Evolutionary conservation across 2,797 vertebrate species (phyloP).

Genomic region (Poecilia velifera): DNA sequence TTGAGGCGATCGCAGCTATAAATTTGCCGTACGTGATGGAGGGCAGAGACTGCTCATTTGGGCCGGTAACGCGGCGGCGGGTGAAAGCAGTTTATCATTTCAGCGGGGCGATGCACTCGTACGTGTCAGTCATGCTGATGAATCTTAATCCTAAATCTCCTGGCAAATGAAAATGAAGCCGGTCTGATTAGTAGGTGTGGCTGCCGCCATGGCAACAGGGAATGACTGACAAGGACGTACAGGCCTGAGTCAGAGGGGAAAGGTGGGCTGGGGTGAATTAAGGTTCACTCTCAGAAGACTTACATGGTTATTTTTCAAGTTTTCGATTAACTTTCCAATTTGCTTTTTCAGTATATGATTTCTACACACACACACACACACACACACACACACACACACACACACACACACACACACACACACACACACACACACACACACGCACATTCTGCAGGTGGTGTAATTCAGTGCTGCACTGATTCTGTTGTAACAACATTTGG

Average conservation of each 20-base stretch:
- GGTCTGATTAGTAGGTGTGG: constrained; percentile 53
- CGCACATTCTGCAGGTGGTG: constrained; percentile 1
- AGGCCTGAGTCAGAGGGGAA: constrained; percentile 22
- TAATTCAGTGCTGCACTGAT: background rate
- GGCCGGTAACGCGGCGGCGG: constrained; percentile 30
- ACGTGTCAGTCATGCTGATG: constrained; percentile 57
- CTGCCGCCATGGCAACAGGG: constrained; percentile 66
- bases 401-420: constrained; percentile 11
- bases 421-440: constrained; percentile 13
- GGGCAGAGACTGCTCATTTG: constrained; percentile 18
- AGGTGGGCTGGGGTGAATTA: constrained; percentile 27
- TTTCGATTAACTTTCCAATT: constrained; percentile 5
- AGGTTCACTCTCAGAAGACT: background rate
- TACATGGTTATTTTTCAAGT: constrained; percentile 5
- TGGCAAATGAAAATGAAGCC: constrained; percentile 45
- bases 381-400: constrained; percentile 11
- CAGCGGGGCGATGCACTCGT: constrained; percentile 20
- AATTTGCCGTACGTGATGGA: constrained; percentile 7
- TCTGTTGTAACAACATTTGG: background rate
- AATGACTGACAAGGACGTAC: constrained; percentile 51
- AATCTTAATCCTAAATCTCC: constrained; percentile 61
- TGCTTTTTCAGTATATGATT: background rate
- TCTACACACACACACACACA: constrained; percentile 11
- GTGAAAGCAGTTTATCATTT: constrained; percentile 17
- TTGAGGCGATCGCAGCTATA: constrained; percentile 21